Conservation (phyloP, 2,888 invertebrate genomes). For the Chironomus tentans region DNA sequence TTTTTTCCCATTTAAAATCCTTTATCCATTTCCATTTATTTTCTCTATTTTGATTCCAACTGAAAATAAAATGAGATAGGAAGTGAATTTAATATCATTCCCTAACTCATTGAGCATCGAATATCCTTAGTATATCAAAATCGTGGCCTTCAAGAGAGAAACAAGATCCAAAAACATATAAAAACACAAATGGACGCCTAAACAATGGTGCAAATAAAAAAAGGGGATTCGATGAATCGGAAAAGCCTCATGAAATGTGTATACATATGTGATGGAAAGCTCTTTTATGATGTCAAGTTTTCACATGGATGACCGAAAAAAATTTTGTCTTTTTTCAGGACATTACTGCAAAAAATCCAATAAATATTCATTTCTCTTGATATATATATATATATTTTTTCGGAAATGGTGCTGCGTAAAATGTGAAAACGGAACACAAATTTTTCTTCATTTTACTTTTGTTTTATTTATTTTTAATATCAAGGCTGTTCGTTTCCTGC, state of each 20-base stretch:
- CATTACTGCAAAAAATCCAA: constrained; percentile 5
- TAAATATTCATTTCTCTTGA: constrained; percentile 25
- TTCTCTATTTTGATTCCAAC: no score
- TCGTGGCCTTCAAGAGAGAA: neutral
- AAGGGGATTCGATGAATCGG: constrained; percentile 6
- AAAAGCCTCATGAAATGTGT: constrained; percentile 8
- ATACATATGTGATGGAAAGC: neutral
- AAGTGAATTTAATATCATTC: constrained; percentile 5
- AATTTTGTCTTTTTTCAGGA: neutral
- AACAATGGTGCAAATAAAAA: neutral
- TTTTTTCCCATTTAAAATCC: neutral
- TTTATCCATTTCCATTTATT: constrained; percentile 16
- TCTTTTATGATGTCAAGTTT: neutral
- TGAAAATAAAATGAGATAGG: neutral
- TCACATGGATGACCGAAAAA: constrained; percentile 9
- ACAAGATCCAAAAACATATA: neutral
- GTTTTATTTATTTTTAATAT: neutral
- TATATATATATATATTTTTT: neutral
- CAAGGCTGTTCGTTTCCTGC: neutral
- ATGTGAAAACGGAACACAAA: neutral
- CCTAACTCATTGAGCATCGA: constrained; percentile 10
- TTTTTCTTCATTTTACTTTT: neutral
- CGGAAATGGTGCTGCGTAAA: neutral
- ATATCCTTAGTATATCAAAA: neutral
- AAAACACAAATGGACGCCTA: neutral